phyloP scores from a whole-genome alignment of 2,888 invertebrate species.

The Scaptomyza cyrtandrae region DNA sequence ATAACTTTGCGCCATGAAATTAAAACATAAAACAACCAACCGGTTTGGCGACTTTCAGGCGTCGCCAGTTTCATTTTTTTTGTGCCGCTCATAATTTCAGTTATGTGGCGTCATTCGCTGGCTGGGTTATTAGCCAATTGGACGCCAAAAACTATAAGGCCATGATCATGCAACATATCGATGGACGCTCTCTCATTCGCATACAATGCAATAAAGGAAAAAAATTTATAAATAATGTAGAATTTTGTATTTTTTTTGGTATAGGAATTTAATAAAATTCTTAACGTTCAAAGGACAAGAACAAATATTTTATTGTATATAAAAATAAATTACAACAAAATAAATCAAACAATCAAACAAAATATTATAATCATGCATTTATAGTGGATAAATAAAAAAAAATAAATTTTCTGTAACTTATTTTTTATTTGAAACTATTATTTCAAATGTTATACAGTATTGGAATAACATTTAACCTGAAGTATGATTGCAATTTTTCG shows the following conservation, averaged over 20 bases:
- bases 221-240: not conserved
- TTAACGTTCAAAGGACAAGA: too few species aligned
- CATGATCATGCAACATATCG: not conserved
- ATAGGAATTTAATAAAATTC: not conserved
- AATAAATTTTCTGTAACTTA: too few species aligned
- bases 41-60: constrained; percentile 61
- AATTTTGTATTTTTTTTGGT: not conserved
- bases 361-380: too few species aligned
- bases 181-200: constrained; percentile 15
- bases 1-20: constrained; percentile 53
- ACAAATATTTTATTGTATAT: too few species aligned
- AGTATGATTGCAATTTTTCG: too few species aligned
- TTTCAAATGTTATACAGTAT: too few species aligned
- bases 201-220: not conserved
- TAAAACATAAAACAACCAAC: constrained; percentile 25
- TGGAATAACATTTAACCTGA: too few species aligned
- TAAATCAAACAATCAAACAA: too few species aligned
- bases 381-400: too few species aligned
- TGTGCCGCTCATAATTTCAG: constrained; percentile 10
- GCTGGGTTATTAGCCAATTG: constrained; percentile 73
- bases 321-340: too few species aligned
- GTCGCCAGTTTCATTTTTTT: constrained; percentile 37
- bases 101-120: constrained; percentile 21
- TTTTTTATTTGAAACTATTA: too few species aligned
- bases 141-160: constrained; percentile 60